These are phyloP conservation scores for Rotaria macrura DNA, from an alignment of 2,888 invertebrate genomes.

Conservation along the genomic window DNA sequence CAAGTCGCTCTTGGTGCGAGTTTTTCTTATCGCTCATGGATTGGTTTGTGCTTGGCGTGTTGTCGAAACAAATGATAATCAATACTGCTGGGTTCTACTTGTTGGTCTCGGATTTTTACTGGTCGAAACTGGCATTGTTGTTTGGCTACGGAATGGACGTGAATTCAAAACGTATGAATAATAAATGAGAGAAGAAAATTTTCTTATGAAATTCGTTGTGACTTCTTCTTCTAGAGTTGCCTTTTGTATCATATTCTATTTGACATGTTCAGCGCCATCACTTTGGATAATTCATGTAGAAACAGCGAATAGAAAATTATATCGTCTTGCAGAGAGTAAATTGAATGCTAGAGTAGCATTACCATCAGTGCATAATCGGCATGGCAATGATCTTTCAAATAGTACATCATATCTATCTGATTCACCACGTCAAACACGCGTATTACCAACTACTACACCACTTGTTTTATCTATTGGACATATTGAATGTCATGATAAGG, in stretches of 20 bases:
- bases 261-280: background rate
- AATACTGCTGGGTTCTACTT: constrained; percentile 31
- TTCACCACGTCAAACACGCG: background rate
- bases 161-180: constrained; percentile 27
- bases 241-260: background rate
- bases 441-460: background rate
- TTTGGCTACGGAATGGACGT: constrained; percentile 30
- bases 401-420: background rate
- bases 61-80: constrained; percentile 23
- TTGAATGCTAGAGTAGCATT: background rate
- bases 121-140: constrained; percentile 24
- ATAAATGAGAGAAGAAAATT: background rate
- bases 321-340: background rate
- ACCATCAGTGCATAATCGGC: background rate
- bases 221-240: background rate
- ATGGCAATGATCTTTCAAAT: background rate
- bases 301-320: background rate
- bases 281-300: background rate
- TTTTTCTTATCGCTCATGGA: constrained; percentile 25
- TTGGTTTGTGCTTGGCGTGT: constrained; percentile 31
- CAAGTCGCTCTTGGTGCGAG: constrained; percentile 25
- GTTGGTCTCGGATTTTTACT: constrained; percentile 28
- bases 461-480: background rate
- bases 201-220: background rate
- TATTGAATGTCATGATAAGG: background rate